These are phyloP conservation scores for Oligia strigilis DNA, from an alignment of 2,888 invertebrate genomes.

Conservation along the genomic window DNA sequence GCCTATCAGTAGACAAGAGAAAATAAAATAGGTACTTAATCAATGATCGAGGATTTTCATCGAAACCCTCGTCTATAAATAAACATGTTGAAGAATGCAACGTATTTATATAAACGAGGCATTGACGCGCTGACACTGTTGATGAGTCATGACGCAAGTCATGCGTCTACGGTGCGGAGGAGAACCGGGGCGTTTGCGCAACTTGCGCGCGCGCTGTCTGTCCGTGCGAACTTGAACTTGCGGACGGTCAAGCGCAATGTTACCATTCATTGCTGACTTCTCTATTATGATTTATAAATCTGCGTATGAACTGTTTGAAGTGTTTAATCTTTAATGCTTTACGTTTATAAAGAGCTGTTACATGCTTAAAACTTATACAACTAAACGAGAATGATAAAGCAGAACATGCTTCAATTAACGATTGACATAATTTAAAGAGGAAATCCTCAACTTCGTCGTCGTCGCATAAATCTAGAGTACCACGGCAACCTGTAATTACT, in stretches of 20 bases:
- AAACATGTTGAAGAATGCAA: conserved; percentile 79
- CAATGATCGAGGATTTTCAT: conserved; percentile 76
- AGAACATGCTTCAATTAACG: conserved; percentile 23
- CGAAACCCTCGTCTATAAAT: conserved; percentile 78
- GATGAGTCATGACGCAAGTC: conserved; percentile 83
- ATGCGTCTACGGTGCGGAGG: conserved; percentile 71
- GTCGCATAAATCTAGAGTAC: conserved; percentile 59
- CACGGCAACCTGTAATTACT: conserved; percentile 59
- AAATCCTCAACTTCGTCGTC: conserved; percentile 61
- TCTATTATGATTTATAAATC: conserved; percentile 46
- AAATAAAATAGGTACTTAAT: conserved; percentile 76
- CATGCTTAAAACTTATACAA: not conserved
- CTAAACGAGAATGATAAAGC: conserved; percentile 8
- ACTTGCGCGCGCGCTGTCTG: conserved; percentile 69
- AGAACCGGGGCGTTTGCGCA: conserved; percentile 76
- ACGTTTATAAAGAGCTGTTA: not conserved
- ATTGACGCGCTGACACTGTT: conserved; percentile 82
- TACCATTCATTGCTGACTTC: conserved; percentile 56
- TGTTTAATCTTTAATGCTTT: conserved; percentile 11
- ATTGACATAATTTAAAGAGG: conserved; percentile 63
- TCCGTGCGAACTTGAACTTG: conserved; percentile 84
- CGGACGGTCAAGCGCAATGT: conserved; percentile 83
- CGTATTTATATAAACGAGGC: conserved; percentile 82
- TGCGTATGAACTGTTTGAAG: conserved; percentile 5
- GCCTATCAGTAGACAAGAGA: conserved; percentile 68